A percentile compares a stretch with the other conserved stretches of the same genome.
These are phyloP conservation scores for Falco concolor DNA, from an alignment of 2,797 vertebrate species.

Conservation along the genomic window DNA sequence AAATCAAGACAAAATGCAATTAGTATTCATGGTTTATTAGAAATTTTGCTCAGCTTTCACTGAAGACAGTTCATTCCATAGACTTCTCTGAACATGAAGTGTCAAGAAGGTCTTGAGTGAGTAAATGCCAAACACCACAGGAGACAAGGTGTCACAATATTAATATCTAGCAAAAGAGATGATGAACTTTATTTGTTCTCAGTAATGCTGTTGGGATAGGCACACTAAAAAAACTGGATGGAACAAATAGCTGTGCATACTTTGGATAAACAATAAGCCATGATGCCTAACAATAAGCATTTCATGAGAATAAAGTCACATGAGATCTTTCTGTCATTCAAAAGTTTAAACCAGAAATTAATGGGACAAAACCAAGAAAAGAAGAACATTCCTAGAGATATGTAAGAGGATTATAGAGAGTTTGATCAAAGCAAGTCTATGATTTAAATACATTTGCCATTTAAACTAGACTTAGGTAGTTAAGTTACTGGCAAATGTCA, in stretches of 20 bases:
- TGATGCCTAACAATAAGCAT: background rate
- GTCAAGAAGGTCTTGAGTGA: background rate
- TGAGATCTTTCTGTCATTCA: background rate
- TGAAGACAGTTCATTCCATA: background rate
- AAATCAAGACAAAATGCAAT: background rate
- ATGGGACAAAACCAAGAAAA: background rate
- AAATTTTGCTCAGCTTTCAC: background rate
- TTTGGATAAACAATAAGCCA: background rate
- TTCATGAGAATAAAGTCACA: background rate
- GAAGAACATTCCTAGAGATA: background rate
- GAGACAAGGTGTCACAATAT: background rate
- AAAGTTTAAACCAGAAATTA: background rate
- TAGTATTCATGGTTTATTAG: background rate
- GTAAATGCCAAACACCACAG: background rate
- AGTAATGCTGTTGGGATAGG: background rate
- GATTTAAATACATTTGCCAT: background rate
- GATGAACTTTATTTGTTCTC: slow-evolving; percentile 17
- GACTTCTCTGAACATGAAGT: background rate
- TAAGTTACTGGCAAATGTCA: background rate
- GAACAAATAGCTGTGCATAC: background rate
- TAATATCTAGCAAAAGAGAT: background rate
- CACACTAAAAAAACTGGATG: background rate
- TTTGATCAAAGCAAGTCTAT: background rate
- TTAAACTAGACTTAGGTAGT: background rate
- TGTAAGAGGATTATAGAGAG: background rate